Conservation (phyloP, 2,888 invertebrate species). For the Oligia strigilis region DNA sequence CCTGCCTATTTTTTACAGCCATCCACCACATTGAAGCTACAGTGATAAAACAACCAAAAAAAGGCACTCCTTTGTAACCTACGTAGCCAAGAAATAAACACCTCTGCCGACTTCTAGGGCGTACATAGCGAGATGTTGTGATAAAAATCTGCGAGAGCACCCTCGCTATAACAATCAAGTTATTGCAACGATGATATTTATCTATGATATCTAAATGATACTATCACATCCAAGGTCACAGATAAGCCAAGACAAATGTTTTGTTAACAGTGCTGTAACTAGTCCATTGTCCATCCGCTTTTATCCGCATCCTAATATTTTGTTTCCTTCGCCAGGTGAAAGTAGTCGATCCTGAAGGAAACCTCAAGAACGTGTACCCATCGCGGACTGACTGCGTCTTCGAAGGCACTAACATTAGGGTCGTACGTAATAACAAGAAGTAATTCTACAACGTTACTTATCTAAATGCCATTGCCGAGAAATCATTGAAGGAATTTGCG, state of each 20-base stretch:
- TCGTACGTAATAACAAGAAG: constrained; percentile 81
- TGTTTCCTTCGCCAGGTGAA: constrained; percentile 88
- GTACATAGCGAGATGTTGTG: too few relatives aligned
- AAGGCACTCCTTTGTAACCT: too few relatives aligned
- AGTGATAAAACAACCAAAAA: too few relatives aligned
- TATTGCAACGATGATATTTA: background rate
- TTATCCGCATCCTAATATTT: too few relatives aligned
- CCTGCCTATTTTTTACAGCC: too few relatives aligned
- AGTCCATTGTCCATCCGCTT: too few relatives aligned
- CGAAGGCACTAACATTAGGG: constrained; percentile 85
- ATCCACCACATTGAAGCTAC: too few relatives aligned
- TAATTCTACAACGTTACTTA: constrained; percentile 64
- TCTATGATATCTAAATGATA: background rate
- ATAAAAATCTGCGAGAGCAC: too few relatives aligned
- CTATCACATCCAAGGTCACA: background rate
- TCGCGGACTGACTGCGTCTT: constrained; percentile 93
- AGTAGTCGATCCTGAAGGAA: constrained; percentile 93
- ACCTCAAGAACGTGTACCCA: constrained; percentile 94
- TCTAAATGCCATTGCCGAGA: constrained; percentile 13
- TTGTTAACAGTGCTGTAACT: too few relatives aligned
- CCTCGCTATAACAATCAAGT: too few relatives aligned
- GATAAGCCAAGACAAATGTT: constrained; percentile 16
- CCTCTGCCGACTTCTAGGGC: too few relatives aligned
- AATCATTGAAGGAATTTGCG: constrained; percentile 28
- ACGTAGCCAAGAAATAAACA: too few relatives aligned